phyloP scores from a whole-genome alignment of 2,888 invertebrate species.

The Acanthoscelides obtectus region DNA sequence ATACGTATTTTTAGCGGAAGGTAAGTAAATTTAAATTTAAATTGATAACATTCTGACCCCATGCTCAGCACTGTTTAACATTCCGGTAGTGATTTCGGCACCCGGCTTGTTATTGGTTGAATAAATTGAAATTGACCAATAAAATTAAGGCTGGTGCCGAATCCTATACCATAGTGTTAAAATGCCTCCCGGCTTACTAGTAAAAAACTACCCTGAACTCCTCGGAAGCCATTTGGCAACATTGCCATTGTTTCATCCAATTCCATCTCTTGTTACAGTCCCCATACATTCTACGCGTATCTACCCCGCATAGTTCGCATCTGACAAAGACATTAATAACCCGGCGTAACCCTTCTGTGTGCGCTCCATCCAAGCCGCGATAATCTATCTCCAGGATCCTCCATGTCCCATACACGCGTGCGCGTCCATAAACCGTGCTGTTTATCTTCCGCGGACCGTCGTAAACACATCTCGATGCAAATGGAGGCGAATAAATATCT shows the following conservation, averaged over 20 bases:
- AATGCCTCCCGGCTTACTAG: no score
- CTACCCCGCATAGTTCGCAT: not conserved
- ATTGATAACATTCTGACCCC: no score
- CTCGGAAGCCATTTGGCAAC: no score
- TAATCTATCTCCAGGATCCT: not conserved
- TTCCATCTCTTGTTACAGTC: not conserved
- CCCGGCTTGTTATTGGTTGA: no score
- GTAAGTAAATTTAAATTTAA: no score
- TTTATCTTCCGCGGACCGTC: not conserved
- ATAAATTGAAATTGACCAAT: no score
- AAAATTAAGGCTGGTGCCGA: no score
- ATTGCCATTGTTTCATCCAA: not conserved
- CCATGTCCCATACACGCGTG: not conserved
- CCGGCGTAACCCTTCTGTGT: not conserved
- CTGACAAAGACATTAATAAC: not conserved
- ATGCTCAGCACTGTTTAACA: no score
- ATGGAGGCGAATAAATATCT: not conserved
- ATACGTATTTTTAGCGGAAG: no score
- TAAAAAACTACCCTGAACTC: no score
- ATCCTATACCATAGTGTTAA: no score
- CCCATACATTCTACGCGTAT: not conserved
- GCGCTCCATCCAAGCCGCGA: not conserved
- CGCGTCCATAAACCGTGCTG: not conserved
- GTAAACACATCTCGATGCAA: not conserved
- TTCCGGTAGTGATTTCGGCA: no score